Evolutionary conservation across 2,888 invertebrate species (phyloP), one percentile per base, ranked within the genome.

Genomic region (Subacronicta megacephala): DNA sequence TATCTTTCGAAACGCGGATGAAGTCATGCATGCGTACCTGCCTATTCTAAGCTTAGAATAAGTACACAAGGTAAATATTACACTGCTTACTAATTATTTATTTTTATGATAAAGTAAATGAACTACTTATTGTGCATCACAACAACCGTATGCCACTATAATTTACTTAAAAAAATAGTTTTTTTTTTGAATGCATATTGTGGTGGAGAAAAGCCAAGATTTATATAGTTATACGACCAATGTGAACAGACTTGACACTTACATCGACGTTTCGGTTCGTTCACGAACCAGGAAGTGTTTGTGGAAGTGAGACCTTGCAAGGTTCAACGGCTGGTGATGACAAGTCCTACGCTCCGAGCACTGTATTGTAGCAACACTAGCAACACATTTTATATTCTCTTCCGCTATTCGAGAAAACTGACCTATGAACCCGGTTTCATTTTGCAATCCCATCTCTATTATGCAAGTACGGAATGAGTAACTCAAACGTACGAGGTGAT

Each of bases 341-440:
- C 77, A 66, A 75, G 62, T 68, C 62, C 61, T 59, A 72, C 64
- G 70, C 76, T 75, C 68, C 63, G 63, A 73, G 72, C 67, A 75
- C 72, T 66, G 57, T 64, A n/a, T n/a, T n/a, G n/a, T n/a, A n/a
- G n/a, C n/a, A n/a, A n/a, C n/a, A n/a, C n/a, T n/a, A 60, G 23
- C 58, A 44, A 46, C 59, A 81, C 75, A 78, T 81, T 81, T 78
- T 77, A 76, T 71, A 74, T 72, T 69, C 72, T 75, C 85, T 90
- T 90, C 90, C 90, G 88, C 81, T 78, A 80, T 81, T 62, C 78
- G 87, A 87, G 89, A 90, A 90, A 90, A 83, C 80, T 83, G 81
- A 87, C 87, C 88, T 87, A 77, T 85, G 84, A 84, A 78, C 87
- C 82, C 26, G 7, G 55, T 60, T 67, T 72, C 78, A 70, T 79